Evolutionary conservation across 1,140 invertebrate genomes (phyloP), one percentile per base, ranked within the genome.

Genomic region (Tetragnatha versicolor): DNA sequence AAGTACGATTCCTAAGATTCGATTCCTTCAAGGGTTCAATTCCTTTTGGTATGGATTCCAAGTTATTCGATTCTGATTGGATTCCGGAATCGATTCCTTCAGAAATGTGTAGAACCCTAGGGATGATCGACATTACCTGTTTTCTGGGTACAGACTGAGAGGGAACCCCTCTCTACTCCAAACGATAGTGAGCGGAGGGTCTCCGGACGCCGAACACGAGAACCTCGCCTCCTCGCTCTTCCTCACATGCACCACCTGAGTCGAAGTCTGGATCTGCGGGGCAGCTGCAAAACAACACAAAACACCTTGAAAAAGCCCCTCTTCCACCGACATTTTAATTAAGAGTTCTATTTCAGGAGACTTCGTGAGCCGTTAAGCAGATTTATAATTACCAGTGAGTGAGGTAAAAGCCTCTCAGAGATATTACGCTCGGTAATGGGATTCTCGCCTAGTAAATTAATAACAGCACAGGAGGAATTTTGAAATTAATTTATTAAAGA

Each of bases 121-220:
- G n/a, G n/a, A n/a, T n/a, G n/a, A n/a, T n/a, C n/a, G n/a, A n/a
- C n/a, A 14, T 65, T 69, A 79, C 78, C 78, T 70, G 55, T 79
- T 79, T 55, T 65, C 68, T 14, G 66, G 78, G 35, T 79, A 79
- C 5, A 81, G 72, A 76, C 90, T 90, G 82, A 93, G 86, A 31
- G 89, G 87, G 6, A 89, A 87, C 61, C 89, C 90, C 82, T 93
- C 91, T 87, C 93, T 93, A 70, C 90, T 89, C 93, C 93, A 94
- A 6, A 88, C 88, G 79, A 94, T 92, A 33, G 89, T 90, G 81
- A 94, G 85, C 12, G 93, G 93, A 47, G 90, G 86, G 85, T 93
- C 92, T 63, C 93, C 93, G 10, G 76, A 61, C 10, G 81, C 82
- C 35, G 81, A 78, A 69, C 83, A 83, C 4, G 76, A 77, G 29